Evolutionary conservation across 2,888 invertebrate genomes (phyloP).

Genomic region (Shargacucullia verbasci): DNA sequence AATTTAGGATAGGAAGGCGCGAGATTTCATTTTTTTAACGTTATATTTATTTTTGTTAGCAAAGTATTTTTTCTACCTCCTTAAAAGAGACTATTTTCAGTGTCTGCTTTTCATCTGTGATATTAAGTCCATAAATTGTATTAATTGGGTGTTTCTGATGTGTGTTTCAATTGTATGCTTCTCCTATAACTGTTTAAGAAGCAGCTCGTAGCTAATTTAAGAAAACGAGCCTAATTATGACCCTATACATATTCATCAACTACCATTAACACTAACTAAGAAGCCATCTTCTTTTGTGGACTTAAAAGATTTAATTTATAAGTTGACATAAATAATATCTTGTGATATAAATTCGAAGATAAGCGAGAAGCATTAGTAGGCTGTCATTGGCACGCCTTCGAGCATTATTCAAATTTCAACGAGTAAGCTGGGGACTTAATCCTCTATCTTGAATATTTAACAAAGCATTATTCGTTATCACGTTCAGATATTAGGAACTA

Average conservation of each 20-base stretch:
- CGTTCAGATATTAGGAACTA: constrained; percentile 38
- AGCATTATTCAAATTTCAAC: constrained; percentile 79
- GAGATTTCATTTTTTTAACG: constrained; percentile 8
- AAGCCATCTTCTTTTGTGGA: constrained; percentile 21
- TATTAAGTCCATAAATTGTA: constrained; percentile 3
- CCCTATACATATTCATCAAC: constrained; percentile 30
- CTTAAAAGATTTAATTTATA: constrained; percentile 65
- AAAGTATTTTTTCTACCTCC: too few relatives aligned
- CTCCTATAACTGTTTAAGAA: constrained; percentile 3
- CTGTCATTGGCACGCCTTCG: constrained; percentile 62
- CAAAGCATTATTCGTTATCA: constrained; percentile 56
- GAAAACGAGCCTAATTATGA: constrained; percentile 20
- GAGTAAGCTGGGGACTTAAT: constrained; percentile 70
- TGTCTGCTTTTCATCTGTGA: too few relatives aligned
- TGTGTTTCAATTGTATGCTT: neutral
- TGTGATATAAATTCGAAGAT: constrained; percentile 73
- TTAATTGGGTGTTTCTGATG: constrained; percentile 10
- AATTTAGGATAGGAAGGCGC: constrained; percentile 5
- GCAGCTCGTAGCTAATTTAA: constrained; percentile 19
- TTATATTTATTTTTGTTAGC: constrained; percentile 22
- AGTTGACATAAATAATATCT: constrained; percentile 75
- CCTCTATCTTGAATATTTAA: constrained; percentile 64
- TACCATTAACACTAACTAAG: constrained; percentile 17
- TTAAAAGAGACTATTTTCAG: too few relatives aligned
- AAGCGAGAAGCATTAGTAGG: constrained; percentile 69